A percentile compares a stretch with the other conserved stretches of the same genome.
Evolutionary conservation across 2,888 invertebrate genomes (phyloP).

Genomic region (Crioceris asparagi): DNA sequence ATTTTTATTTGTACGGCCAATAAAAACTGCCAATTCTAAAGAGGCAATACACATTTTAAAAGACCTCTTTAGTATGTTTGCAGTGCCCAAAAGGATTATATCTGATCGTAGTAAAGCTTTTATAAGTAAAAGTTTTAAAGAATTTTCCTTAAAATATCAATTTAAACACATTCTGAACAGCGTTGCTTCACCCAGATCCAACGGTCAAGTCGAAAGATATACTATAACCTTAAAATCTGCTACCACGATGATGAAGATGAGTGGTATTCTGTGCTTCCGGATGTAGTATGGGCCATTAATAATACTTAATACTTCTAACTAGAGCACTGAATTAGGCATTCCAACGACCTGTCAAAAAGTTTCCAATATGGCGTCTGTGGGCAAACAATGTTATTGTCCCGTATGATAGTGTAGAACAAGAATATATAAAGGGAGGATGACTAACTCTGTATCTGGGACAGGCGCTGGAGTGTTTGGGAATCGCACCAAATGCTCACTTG

Average conservation of each 20-base stretch:
- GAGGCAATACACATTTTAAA: constrained; percentile 10
- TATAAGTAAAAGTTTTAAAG: constrained; percentile 8
- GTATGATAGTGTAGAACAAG: too few relatives aligned
- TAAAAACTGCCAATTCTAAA: constrained; percentile 9
- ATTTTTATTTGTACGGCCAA: constrained; percentile 8
- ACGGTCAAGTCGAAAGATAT: constrained; percentile 14
- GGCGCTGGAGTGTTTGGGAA: too few relatives aligned
- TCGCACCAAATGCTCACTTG: too few relatives aligned
- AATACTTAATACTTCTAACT: constrained; percentile 1
- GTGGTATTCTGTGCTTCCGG: background rate
- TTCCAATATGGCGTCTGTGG: too few relatives aligned
- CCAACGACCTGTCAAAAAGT: too few relatives aligned
- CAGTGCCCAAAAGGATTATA: constrained; percentile 10
- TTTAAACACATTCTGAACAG: constrained; percentile 10
- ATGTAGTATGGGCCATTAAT: constrained; percentile 2
- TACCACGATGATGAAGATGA: constrained; percentile 8
- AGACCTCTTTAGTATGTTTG: constrained; percentile 14
- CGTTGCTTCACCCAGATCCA: constrained; percentile 8
- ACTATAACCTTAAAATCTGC: constrained; percentile 9
- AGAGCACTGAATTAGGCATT: background rate
- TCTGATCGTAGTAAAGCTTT: constrained; percentile 13
- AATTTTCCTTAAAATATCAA: constrained; percentile 8
- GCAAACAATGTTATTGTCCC: too few relatives aligned
- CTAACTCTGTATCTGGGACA: too few relatives aligned
- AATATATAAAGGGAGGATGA: too few relatives aligned